Conservation (phyloP, 2,113 vertebrate species). For the Datnioides undecimradiatus region DNA sequence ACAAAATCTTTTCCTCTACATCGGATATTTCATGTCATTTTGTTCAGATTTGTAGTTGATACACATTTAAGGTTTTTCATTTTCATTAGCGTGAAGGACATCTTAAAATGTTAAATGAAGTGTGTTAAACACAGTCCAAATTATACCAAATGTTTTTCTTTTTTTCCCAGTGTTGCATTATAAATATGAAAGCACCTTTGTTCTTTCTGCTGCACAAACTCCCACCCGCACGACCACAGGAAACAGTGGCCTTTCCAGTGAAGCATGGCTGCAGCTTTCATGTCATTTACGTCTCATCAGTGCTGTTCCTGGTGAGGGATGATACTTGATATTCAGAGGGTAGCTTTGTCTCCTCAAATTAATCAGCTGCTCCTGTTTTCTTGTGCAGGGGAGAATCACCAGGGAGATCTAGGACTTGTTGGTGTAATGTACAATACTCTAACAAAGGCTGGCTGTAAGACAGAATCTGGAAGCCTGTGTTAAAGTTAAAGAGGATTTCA, state of each 20-base stretch:
- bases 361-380: conserved; percentile 74
- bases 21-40: conserved; percentile 31
- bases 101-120: conserved; percentile 12
- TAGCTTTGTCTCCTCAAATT: conserved; percentile 77
- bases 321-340: conserved; percentile 80
- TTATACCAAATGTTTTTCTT: conserved; percentile 5
- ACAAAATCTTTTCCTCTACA: not conserved
- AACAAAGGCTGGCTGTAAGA: conserved; percentile 60
- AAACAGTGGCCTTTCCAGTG: conserved; percentile 62
- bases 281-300: conserved; percentile 78
- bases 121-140: conserved; percentile 32
- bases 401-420: conserved; percentile 67
- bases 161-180: conserved; percentile 18
- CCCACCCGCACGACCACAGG: conserved; percentile 27
- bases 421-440: conserved; percentile 64
- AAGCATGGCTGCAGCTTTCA: conserved; percentile 60
- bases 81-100: conserved; percentile 20
- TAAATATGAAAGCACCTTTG: conserved; percentile 55
- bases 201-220: conserved; percentile 46
- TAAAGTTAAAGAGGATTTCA: conserved; percentile 52
- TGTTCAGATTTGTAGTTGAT: conserved; percentile 14
- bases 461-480: conserved; percentile 44
- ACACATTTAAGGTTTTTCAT: not conserved
- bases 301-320: conserved; percentile 64
- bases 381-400: conserved; percentile 60